Conservation (phyloP, 2,888 invertebrate species). For the Subacronicta megacephala region DNA sequence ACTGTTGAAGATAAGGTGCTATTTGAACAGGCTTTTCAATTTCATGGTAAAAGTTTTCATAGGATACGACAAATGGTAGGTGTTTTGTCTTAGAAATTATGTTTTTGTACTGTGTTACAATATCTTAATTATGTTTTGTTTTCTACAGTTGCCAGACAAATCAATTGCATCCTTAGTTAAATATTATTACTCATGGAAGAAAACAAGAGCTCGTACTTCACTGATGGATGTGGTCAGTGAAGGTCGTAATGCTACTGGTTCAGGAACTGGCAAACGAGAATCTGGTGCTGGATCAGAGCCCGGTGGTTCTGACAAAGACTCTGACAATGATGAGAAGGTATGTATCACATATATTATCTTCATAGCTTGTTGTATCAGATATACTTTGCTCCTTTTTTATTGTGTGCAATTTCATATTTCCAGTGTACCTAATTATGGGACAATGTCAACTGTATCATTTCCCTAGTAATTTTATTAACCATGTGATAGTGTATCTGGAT, state of each 20-base stretch:
- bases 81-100: conserved; percentile 6
- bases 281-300: conserved; percentile 95
- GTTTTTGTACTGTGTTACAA: conserved; percentile 1
- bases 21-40: conserved; percentile 99
- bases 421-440: conserved; percentile 40
- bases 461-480: conserved; percentile 35
- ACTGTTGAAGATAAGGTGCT: conserved; percentile 99
- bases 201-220: conserved; percentile 97
- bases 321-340: conserved; percentile 97
- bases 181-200: conserved; percentile 99
- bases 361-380: conserved; percentile 52
- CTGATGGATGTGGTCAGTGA: conserved; percentile 96
- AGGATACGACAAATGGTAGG: conserved; percentile 98
- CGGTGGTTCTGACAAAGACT: conserved; percentile 95
- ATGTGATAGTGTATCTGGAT: conserved; percentile 82
- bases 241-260: conserved; percentile 92
- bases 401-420: conserved; percentile 53
- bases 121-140: conserved; percentile 23
- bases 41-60: conserved; percentile 99
- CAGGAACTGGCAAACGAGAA: conserved; percentile 91
- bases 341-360: conserved; percentile 64
- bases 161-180: conserved; percentile 98
- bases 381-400: conserved; percentile 63
- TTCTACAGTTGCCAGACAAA: conserved; percentile 96
- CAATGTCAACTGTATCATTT: conserved; percentile 41